phyloP scores from a whole-genome alignment of 2,797 vertebrate species.

The Chaunax sp. region DNA sequence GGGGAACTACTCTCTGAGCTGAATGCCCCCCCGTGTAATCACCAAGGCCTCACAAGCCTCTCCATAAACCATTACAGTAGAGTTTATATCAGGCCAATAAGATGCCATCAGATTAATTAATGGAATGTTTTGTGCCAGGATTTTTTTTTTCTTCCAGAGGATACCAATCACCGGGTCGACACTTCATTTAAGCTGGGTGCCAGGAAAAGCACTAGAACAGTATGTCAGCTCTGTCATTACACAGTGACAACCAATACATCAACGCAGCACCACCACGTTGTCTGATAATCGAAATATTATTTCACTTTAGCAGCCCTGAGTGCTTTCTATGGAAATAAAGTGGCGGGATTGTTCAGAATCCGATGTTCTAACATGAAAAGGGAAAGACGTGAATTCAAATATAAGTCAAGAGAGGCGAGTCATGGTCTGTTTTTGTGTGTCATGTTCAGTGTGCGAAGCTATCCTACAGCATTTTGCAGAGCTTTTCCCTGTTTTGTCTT shows the following conservation, averaged over 20 bases:
- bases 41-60: slow-evolving; percentile 44
- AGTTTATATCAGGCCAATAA: slow-evolving; percentile 53
- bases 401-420: neutral
- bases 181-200: slow-evolving; percentile 62
- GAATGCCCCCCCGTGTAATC: slow-evolving; percentile 31
- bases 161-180: slow-evolving; percentile 50
- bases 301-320: slow-evolving; percentile 45
- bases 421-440: neutral
- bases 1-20: neutral
- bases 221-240: slow-evolving; percentile 59
- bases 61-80: slow-evolving; percentile 58
- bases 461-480: slow-evolving; percentile 2
- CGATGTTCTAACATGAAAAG: neutral
- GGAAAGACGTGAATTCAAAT: neutral
- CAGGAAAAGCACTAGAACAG: slow-evolving; percentile 27
- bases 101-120: slow-evolving; percentile 65
- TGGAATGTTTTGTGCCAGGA: slow-evolving; percentile 43
- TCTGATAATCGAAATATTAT: slow-evolving; percentile 64
- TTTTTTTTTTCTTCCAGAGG: slow-evolving; percentile 22
- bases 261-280: slow-evolving; percentile 34
- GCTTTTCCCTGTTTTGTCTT: slow-evolving; percentile 16
- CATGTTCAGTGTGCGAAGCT: neutral
- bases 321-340: slow-evolving; percentile 11
- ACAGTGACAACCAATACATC: slow-evolving; percentile 64
- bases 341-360: slow-evolving; percentile 10